Percentiles rank a stretch among this genome's conserved stretches.
Evolutionary conservation across 2,797 vertebrate species (phyloP).

Genomic region (Cryptoblepharus egeriae): DNA sequence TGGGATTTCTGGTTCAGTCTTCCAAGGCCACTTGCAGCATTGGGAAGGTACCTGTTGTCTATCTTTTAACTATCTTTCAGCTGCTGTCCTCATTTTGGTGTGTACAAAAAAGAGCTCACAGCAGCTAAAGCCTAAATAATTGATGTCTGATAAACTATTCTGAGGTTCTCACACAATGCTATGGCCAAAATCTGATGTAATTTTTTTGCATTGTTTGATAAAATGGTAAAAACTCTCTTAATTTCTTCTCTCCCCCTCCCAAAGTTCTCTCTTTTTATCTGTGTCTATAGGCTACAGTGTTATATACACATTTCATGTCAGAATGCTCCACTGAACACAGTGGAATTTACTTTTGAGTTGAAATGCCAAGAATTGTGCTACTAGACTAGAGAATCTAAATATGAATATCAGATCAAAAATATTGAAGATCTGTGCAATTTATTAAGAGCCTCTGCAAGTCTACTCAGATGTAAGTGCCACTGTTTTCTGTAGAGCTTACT

Average conservation of each 20-base stretch:
- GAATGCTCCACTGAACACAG: too few species aligned
- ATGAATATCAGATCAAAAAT: not conserved
- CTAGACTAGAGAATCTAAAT: not conserved
- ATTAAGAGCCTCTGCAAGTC: too few species aligned
- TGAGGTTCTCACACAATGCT: not conserved
- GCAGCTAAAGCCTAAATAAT: not conserved
- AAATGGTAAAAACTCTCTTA: not conserved
- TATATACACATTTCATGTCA: too few species aligned
- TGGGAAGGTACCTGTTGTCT: not conserved
- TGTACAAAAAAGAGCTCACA: not conserved
- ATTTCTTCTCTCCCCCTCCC: not conserved
- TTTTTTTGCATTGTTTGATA: not conserved
- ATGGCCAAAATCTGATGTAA: not conserved
- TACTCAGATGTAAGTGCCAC: too few species aligned
- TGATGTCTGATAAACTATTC: not conserved
- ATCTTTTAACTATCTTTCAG: conserved; percentile 2
- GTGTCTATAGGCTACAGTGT: too few species aligned
- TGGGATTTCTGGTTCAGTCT: conserved; percentile 7
- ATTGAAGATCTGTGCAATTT: not conserved
- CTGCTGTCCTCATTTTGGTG: not conserved
- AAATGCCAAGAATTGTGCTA: too few species aligned
- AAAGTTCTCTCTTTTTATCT: not conserved
- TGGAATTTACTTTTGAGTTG: too few species aligned
- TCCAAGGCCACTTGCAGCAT: not conserved
- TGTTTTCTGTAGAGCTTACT: too few species aligned